These are phyloP conservation scores for Podarcis raffonei DNA, from an alignment of 2,113 vertebrate genomes.

Conservation along the genomic window DNA sequence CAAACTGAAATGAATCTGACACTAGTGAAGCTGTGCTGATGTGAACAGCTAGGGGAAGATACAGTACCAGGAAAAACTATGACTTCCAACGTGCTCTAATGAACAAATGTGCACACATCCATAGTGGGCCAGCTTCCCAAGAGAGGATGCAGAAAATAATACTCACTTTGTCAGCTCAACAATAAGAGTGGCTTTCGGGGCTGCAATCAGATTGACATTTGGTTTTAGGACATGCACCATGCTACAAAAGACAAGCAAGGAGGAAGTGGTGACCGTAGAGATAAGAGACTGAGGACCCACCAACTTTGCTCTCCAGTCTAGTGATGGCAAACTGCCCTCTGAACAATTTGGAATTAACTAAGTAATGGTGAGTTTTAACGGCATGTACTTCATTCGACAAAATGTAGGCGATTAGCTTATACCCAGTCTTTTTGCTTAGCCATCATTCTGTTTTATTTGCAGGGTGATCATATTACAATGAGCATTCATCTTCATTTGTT, in stretches of 20 bases:
- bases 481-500: too few species aligned
- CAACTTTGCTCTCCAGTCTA: background rate
- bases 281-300: background rate
- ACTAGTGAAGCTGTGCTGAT: too few species aligned
- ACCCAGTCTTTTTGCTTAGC: too few species aligned
- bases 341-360: background rate
- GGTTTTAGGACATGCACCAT: constrained; percentile 76
- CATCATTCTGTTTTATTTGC: too few species aligned
- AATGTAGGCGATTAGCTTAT: background rate
- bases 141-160: background rate
- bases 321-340: background rate
- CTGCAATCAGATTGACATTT: constrained; percentile 73
- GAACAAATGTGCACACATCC: too few species aligned
- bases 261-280: background rate
- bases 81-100: too few species aligned
- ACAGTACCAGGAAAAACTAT: too few species aligned
- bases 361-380: background rate
- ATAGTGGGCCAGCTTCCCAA: background rate
- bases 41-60: too few species aligned
- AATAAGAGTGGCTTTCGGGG: constrained; percentile 77
- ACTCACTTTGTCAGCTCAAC: constrained; percentile 82
- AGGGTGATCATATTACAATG: too few species aligned
- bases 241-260: constrained; percentile 58
- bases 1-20: too few species aligned
- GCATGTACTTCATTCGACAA: background rate